These are phyloP conservation scores for Natrix natrix DNA, from an alignment of 2,797 vertebrate species.

Conservation along the genomic window DNA sequence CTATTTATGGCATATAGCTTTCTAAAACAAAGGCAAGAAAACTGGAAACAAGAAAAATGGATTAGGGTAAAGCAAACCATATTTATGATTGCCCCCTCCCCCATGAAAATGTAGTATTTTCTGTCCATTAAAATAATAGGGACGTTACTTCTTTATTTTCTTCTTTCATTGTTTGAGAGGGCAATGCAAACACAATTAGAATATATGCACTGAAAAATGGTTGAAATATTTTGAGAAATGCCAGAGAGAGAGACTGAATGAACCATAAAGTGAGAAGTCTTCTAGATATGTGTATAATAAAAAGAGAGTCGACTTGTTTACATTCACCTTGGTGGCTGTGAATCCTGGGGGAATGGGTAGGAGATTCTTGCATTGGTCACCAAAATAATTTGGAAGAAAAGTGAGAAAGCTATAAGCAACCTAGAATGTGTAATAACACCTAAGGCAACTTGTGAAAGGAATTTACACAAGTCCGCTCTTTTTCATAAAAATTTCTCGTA, in stretches of 20 bases:
- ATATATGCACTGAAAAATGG: background rate
- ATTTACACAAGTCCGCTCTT: background rate
- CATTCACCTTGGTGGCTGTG: slow-evolving; percentile 6
- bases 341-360: background rate
- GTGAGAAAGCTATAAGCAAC: slow-evolving; percentile 20
- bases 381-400: slow-evolving; percentile 17
- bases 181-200: background rate
- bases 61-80: background rate
- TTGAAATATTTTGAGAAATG: background rate
- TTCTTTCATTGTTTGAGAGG: background rate
- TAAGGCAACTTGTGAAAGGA: background rate
- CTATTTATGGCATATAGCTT: background rate
- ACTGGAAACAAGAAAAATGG: background rate
- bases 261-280: background rate
- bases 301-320: background rate
- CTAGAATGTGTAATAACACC: slow-evolving; percentile 9
- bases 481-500: slow-evolving; percentile 2
- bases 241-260: background rate
- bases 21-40: background rate
- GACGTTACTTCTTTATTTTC: background rate
- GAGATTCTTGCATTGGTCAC: background rate
- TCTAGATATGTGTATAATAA: background rate
- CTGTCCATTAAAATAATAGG: background rate
- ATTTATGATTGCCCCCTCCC: background rate
- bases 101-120: background rate